Base-by-base conservation (phyloP, 2,113 vertebrate genomes). In the Brienomyrus brachyistius region DNA sequence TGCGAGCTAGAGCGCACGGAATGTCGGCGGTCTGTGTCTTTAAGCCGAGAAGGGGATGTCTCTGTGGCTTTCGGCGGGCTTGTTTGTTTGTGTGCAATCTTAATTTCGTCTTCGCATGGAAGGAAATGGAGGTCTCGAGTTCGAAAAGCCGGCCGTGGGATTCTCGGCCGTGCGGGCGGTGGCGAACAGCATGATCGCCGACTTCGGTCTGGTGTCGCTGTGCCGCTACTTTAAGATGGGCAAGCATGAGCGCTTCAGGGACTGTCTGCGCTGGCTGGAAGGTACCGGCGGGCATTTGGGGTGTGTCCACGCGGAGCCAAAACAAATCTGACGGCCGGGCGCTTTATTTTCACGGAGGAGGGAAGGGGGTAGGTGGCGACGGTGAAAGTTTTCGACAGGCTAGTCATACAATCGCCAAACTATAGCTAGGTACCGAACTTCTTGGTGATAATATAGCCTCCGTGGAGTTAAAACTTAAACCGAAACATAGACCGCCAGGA, bases 121-220 rank as follows among this genome's bases (percentile, higher is more conserved):
- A 17, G 88, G 88, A 5, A 19, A 11, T 17, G 62, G 56, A 7
- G 31, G 45, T 23, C 35, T 52, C 13, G 89, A 90, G 1, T 3
- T 8, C 0, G 89, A 54, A 0, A 89, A 91, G 0, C 43, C 52
- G 52, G 89, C 0, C 59, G 62, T 83, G 0, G 17, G 15, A 66
- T 94, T 93, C 31, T 2, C 35, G 1, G 56, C 59, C 0, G 92
- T 95, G 0, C 86, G 90, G 0, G 48, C 59, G 0, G 91, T 95
- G 0, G 94, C 92, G 4, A 80, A 87, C 0, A 84, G 31, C 0
- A 96, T 95, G 96, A 95, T 95, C 43, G 4, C 93, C 5, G 95
- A 96, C 70, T 96, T 95, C 3, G 48, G 91, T 89, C 95, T 96
- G 87, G 10, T 93, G 0, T 93, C 90, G 19, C 4, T 95, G 54